Evolutionary conservation across 2,113 vertebrate species (phyloP), one percentile per base, ranked within the genome.

Genomic region (Sinosuthora webbiana): DNA sequence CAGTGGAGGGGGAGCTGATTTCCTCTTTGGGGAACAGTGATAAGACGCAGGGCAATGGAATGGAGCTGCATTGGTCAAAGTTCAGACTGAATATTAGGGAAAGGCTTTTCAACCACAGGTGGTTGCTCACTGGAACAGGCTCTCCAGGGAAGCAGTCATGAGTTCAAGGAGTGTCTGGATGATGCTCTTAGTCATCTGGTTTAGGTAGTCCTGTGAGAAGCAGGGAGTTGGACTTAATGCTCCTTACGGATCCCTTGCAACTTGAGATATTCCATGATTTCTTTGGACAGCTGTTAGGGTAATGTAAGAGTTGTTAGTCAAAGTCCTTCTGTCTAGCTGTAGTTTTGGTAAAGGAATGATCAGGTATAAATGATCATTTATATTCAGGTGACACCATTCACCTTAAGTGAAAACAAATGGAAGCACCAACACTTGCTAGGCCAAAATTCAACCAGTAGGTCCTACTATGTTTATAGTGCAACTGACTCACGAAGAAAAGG

Each of bases 41-140:
- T 4, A 71, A 39, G 42, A 63, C 63, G 63, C 0, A 0, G 52
- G 23, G 20, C 44, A 67, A 75, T 76, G 22, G 56, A 71, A 67
- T 10, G 57, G 67, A 67, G 13, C 44, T 73, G 52, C 7, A 1
- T 5, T 33, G 12, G 27, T 35, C 5, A 1, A 80, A 80, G 28
- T 55, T 83, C 15, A n/a, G 23, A n/a, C 0, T 56, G 45, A 67
- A 23, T 9, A 18, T 45, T 35, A 35, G 47, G 35, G 64, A 83
- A 64, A 91, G 13, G 11, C 8, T 83, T 59, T 89, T 56, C 63
- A 76, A 8, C 15, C 52, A 37, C 24, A 75, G 9, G 21, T 53
- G 35, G 5, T 18, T 0, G 0, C 11, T 64, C 50, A 39, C 41
- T 23, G 8, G 10, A 56, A 52, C 24, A 70, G 57, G 23, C 6